Evolutionary conservation across 2,797 vertebrate genomes (phyloP), one percentile per base, ranked within the genome.

Genomic region (Sebastes goodei): DNA sequence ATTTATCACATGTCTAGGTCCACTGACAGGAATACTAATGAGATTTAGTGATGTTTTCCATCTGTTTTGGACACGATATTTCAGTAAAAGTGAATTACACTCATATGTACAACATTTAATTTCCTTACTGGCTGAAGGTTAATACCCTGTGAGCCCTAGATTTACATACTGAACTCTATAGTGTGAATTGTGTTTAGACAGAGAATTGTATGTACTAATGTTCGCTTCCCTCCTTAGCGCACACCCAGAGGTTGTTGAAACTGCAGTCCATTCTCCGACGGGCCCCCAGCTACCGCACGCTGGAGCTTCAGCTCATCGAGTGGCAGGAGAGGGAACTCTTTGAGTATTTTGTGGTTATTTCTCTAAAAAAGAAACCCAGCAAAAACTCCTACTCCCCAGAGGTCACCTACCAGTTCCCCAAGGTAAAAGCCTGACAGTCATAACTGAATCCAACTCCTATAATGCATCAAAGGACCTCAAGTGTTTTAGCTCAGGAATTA

Each of bases 311-410:
- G 94, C 95, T 99, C 82, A 97, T 99, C 2, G 98, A 99, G 91
- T 99, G 99, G 99, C 99, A 99, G 92, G 99, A 99, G 88, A 96
- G 98, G 76, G 98, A 99, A 86, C 96, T 99, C 35, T 99, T 99
- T 79, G 98, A 99, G 89, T 99, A 98, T 90, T 99, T 99, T 89
- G 98, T 99, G 81, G 99, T 99, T 63, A 96, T 99, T 80, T 98
- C 98, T n/a, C 93, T 99, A 83, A 99, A 97, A 95, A 99, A 98
- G 96, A 99, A 99, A 93, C 97, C 97, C 11, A 97, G 96, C 88
- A 99, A 98, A 92, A 99, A 96, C 92, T 97, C 97, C 33, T 99
- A 97, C 90, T 94, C 96, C 65, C 97, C 98, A 1, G 98, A 99
- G 89, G 98, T 99, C 92, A 97, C 98, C 14, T 99, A 99, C 93